Conservation (phyloP, 2,113 vertebrate species). For the Calonectris borealis region DNA sequence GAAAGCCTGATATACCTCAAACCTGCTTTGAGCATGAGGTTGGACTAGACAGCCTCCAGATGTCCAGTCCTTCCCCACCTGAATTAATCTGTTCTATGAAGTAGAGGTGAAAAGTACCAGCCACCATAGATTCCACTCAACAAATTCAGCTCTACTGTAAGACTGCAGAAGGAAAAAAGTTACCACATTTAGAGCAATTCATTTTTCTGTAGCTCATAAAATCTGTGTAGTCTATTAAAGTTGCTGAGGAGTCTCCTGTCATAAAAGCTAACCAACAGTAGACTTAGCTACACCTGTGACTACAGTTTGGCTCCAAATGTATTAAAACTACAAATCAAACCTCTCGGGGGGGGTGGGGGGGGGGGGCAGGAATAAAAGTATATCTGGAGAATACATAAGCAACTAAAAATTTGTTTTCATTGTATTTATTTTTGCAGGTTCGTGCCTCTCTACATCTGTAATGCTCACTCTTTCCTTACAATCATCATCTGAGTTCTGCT, state of each 20-base stretch:
- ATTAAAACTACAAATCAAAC: background rate
- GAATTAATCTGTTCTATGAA: background rate
- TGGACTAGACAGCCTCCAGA: background rate
- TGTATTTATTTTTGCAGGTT: background rate
- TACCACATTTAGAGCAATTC: background rate
- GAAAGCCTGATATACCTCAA: background rate
- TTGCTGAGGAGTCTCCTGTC: background rate
- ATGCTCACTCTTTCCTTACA: background rate
- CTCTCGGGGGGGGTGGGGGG: rapidly evolving
- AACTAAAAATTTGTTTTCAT: background rate
- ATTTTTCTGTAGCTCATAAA: background rate
- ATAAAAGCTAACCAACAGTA: background rate
- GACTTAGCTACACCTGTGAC: background rate
- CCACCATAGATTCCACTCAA: background rate
- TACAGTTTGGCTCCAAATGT: background rate
- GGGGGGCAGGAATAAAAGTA: no score
- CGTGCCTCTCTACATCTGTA: background rate
- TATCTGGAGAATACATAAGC: background rate
- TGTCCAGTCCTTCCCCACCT: background rate
- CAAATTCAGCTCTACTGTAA: background rate
- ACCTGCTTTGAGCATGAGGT: background rate
- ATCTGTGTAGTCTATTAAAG: background rate
- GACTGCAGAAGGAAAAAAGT: background rate
- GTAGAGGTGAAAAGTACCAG: background rate
- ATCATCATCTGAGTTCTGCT: background rate